A percentile compares a stretch with the other conserved stretches of the same genome.
These are phyloP conservation scores for Odocoileus hemionus DNA, from an alignment of 2,113 vertebrate genomes.

Conservation along the genomic window DNA sequence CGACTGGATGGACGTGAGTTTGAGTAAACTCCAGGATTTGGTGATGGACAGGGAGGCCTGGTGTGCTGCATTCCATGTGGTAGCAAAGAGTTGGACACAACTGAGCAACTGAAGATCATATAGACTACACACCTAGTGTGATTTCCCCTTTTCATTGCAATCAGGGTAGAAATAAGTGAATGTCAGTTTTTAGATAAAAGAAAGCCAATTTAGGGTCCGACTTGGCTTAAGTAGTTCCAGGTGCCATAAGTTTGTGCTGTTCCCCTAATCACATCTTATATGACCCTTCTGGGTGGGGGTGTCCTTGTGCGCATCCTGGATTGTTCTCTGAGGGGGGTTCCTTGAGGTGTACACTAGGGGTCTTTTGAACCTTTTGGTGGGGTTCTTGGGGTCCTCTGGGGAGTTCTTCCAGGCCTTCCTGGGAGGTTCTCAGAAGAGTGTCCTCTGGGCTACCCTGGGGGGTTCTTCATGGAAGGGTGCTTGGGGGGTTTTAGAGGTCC, in stretches of 20 bases:
- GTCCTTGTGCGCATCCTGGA: background rate
- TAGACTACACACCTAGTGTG: too few species aligned
- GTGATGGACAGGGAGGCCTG: background rate
- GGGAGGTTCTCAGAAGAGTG: background rate
- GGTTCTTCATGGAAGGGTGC: background rate
- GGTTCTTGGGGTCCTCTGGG: background rate
- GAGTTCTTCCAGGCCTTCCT: background rate
- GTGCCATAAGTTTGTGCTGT: background rate
- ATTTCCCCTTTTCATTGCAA: background rate
- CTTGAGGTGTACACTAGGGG: background rate
- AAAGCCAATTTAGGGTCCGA: background rate
- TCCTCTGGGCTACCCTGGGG: background rate
- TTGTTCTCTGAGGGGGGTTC: background rate
- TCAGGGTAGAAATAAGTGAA: background rate
- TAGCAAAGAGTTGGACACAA: background rate
- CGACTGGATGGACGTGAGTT: background rate
- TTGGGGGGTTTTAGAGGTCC: background rate
- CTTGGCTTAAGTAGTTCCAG: background rate
- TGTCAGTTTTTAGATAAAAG: background rate
- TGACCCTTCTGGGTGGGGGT: background rate
- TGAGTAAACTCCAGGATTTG: background rate
- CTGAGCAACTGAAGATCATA: background rate
- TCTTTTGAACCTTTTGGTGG: background rate
- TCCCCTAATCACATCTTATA: background rate
- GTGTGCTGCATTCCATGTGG: background rate